Conservation (phyloP, 2,113 vertebrate species). For the Nycticebus coucang region DNA sequence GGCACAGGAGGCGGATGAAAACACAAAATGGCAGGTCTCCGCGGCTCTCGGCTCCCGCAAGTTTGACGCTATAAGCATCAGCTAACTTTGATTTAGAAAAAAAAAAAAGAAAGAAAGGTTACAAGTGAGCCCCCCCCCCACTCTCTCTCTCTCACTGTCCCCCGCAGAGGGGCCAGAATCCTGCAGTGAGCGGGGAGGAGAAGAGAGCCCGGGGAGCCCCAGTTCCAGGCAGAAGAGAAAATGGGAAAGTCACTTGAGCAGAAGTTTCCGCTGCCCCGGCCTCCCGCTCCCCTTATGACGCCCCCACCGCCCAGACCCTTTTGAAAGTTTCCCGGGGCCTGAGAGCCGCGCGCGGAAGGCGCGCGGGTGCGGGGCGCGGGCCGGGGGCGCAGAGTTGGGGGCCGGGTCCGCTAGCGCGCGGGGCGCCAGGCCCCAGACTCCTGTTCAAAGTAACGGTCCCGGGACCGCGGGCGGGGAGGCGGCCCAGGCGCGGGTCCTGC, state of each 20-base stretch:
- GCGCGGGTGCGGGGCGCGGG: conserved; percentile 1
- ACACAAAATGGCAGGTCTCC: conserved; percentile 97
- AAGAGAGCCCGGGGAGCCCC: neutral
- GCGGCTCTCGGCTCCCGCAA: conserved; percentile 90
- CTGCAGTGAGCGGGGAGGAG: neutral
- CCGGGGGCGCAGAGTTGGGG: neutral
- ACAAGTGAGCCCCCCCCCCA: conserved; percentile 57
- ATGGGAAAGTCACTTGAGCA: conserved; percentile 65
- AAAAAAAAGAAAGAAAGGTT: conserved; percentile 20
- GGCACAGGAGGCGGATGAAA: conserved; percentile 90
- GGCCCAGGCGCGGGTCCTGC: conserved; percentile 80
- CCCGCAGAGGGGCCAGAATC: conserved; percentile 13
- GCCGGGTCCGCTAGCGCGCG: neutral
- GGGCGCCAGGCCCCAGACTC: neutral
- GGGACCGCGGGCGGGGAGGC: conserved; percentile 74
- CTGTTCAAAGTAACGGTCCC: conserved; percentile 85
- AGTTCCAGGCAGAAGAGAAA: neutral
- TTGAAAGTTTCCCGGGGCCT: conserved; percentile 73
- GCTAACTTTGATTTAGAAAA: conserved; percentile 85
- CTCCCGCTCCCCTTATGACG: neutral
- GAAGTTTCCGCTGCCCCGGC: conserved; percentile 67
- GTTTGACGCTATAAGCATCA: conserved; percentile 88
- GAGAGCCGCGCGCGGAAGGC: conserved; percentile 25
- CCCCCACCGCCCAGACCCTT: conserved; percentile 46
- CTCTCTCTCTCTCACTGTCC: neutral